These are phyloP conservation scores for Alloscopus bannaensis DNA, from an alignment of 2,888 invertebrate species.

Conservation along the genomic window DNA sequence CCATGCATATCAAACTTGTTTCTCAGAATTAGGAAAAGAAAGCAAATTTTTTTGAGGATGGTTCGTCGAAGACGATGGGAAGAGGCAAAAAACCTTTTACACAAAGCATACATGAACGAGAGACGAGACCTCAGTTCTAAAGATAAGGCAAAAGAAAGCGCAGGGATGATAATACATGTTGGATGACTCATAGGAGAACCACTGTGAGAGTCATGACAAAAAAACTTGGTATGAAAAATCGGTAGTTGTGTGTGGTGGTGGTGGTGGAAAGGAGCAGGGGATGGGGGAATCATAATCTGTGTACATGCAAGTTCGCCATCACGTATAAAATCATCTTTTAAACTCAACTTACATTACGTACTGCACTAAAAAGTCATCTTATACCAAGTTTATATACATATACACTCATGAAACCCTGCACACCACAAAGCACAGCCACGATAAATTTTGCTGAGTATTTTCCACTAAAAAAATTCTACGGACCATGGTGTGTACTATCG, in stretches of 20 bases:
- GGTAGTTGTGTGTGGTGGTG: slow-evolving; percentile 38
- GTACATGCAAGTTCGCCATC: neutral
- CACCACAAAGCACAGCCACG: slow-evolving; percentile 21
- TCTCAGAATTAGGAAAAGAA: slow-evolving; percentile 31
- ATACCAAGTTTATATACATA: slow-evolving; percentile 10
- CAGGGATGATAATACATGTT: slow-evolving; percentile 27
- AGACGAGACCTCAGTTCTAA: neutral
- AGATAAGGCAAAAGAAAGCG: slow-evolving; percentile 9
- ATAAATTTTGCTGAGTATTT: slow-evolving; percentile 43
- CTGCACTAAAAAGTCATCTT: no score
- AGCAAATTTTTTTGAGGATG: slow-evolving; percentile 57
- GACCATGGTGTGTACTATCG: no score
- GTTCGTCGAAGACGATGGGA: slow-evolving; percentile 9
- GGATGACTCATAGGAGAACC: slow-evolving; percentile 54
- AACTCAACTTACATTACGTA: no score
- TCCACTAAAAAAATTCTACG: slow-evolving; percentile 26
- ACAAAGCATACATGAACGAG: neutral
- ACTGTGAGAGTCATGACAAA: slow-evolving; percentile 45
- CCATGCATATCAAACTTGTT: slow-evolving; percentile 14
- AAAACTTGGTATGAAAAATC: slow-evolving; percentile 46
- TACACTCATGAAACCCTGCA: neutral
- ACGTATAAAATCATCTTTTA: no score
- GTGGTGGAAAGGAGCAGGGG: slow-evolving; percentile 29
- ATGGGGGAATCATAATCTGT: slow-evolving; percentile 30
- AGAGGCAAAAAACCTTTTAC: slow-evolving; percentile 2